Evolutionary conservation across 2,888 invertebrate species (phyloP).

Genomic region (Drosophila pseudotalamancana): DNA sequence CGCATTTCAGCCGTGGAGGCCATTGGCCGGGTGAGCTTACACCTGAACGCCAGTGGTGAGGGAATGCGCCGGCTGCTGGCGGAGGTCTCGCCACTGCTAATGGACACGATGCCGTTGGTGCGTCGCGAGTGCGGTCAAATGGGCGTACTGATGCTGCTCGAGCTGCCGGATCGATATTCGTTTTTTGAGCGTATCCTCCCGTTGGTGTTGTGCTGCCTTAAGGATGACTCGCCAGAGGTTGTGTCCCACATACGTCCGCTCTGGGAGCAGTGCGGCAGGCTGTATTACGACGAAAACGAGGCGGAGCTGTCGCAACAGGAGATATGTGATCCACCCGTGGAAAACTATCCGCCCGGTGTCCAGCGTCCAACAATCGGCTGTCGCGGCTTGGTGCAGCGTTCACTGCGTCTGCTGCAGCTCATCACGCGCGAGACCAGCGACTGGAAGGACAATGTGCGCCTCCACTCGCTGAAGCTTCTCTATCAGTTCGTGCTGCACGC

Average conservation of each 20-base stretch:
- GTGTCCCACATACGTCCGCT: constrained; percentile 86
- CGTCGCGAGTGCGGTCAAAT: constrained; percentile 91
- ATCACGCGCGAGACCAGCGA: constrained; percentile 81
- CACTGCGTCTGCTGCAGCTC: constrained; percentile 84
- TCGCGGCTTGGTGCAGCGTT: constrained; percentile 90
- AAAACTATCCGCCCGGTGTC: constrained; percentile 90
- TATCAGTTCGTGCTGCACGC: constrained; percentile 83
- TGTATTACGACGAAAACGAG: constrained; percentile 94
- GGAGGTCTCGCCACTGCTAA: constrained; percentile 93
- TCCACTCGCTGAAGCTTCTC: constrained; percentile 82
- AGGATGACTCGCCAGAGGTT: constrained; percentile 92
- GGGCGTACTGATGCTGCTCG: constrained; percentile 91
- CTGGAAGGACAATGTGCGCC: constrained; percentile 84
- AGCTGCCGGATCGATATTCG: constrained; percentile 93
- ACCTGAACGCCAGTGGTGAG: constrained; percentile 88
- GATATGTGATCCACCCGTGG: constrained; percentile 88
- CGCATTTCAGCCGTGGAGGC: constrained; percentile 90
- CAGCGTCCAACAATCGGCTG: constrained; percentile 95
- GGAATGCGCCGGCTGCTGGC: constrained; percentile 89
- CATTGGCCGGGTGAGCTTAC: constrained; percentile 87
- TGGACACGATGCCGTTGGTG: constrained; percentile 93
- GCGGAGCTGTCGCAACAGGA: constrained; percentile 94
- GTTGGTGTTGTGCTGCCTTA: constrained; percentile 91
- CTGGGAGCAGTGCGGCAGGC: constrained; percentile 91
- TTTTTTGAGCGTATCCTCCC: constrained; percentile 95